These are phyloP conservation scores for Sarotherodon lohbergeri DNA, from an alignment of 2,113 vertebrate genomes.

Conservation along the genomic window DNA sequence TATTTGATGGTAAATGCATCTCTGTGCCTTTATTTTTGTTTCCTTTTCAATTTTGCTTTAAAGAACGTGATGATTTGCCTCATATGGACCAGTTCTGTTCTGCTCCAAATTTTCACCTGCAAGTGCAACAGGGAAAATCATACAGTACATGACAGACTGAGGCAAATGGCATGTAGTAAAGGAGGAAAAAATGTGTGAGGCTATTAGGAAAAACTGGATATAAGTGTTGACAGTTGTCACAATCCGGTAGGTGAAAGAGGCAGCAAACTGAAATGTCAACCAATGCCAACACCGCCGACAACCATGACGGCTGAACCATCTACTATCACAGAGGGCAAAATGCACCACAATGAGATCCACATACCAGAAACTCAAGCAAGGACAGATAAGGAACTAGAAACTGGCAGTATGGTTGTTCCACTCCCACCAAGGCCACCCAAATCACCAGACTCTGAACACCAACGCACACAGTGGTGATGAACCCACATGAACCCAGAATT, in stretches of 20 bases:
- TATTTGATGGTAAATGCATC: slow-evolving; percentile 63
- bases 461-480: neutral
- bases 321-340: neutral
- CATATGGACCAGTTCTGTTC: neutral
- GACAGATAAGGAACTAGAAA: neutral
- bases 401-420: neutral
- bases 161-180: neutral
- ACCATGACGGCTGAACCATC: neutral
- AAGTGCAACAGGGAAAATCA: neutral
- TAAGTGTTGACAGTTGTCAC: neutral
- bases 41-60: neutral
- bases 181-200: neutral
- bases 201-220: neutral
- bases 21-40: neutral
- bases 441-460: neutral
- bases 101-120: neutral
- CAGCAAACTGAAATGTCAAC: neutral
- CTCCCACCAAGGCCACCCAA: neutral
- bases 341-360: neutral
- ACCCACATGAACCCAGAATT: neutral
- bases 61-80: neutral
- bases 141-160: neutral
- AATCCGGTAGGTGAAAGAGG: neutral
- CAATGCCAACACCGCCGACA: neutral
- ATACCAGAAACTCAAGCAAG: neutral